Conservation (phyloP, 2,797 vertebrate genomes). For the Decapterus maruadsi region DNA sequence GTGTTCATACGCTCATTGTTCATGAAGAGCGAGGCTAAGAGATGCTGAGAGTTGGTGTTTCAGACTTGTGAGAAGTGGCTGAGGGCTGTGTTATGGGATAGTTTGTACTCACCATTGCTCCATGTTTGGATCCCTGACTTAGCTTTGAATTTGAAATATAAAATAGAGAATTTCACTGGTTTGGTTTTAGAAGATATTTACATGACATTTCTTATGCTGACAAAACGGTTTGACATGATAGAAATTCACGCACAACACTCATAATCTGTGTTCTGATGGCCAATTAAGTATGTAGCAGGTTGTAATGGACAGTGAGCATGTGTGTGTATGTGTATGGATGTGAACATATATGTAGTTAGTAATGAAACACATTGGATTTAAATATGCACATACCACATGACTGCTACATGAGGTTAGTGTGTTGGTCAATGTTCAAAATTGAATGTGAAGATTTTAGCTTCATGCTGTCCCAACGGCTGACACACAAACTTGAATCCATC, state of each 20-base stretch:
- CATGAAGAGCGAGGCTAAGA: constrained; percentile 13
- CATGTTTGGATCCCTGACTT: constrained; percentile 92
- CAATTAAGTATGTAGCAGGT: constrained; percentile 62
- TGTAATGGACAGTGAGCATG: constrained; percentile 43
- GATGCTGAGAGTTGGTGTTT: constrained; percentile 36
- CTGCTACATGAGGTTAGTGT: constrained; percentile 64
- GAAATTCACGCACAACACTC: constrained; percentile 78
- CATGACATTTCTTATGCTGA: constrained; percentile 72
- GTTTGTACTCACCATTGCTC: constrained; percentile 89
- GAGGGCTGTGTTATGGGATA: constrained; percentile 80
- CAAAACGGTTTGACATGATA: constrained; percentile 73
- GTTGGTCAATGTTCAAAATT: constrained; percentile 39
- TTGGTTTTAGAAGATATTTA: constrained; percentile 67
- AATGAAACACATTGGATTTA: constrained; percentile 64
- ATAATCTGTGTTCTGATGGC: constrained; percentile 53
- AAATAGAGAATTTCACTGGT: constrained; percentile 89
- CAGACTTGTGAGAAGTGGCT: constrained; percentile 72
- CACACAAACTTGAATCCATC: constrained; percentile 56
- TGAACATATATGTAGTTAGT: constrained; percentile 60
- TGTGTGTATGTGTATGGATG: constrained; percentile 28
- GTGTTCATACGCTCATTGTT: neutral
- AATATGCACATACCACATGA: constrained; percentile 57
- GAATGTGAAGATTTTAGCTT: constrained; percentile 55
- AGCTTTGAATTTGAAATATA: constrained; percentile 90
- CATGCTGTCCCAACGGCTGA: constrained; percentile 78